Conservation (phyloP, 2,888 invertebrate genomes). For the Serrognathus titanus region DNA sequence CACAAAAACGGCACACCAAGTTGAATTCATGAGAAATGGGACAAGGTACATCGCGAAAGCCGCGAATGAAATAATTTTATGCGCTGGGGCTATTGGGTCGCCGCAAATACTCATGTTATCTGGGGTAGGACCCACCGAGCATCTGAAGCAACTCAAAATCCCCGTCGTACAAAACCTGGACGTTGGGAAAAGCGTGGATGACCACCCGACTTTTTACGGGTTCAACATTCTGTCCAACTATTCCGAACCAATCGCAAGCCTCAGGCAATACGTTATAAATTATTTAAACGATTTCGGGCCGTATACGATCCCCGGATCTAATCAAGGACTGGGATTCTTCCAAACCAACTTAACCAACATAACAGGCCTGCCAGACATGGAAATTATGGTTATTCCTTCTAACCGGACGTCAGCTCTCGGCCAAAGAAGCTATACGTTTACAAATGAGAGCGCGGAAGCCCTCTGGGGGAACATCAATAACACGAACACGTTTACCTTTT, state of each 20-base stretch:
- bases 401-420: slow-evolving; percentile 8
- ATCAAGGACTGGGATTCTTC: slow-evolving; percentile 25
- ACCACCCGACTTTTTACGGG: slow-evolving; percentile 69
- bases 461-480: slow-evolving; percentile 47
- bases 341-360: slow-evolving; percentile 24
- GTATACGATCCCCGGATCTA: slow-evolving; percentile 28
- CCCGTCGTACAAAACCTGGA: slow-evolving; percentile 61
- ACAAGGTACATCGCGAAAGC: slow-evolving; percentile 54
- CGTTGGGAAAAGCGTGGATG: slow-evolving; percentile 74
- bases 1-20: slow-evolving; percentile 59
- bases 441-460: slow-evolving; percentile 35
- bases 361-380: slow-evolving; percentile 31
- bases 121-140: slow-evolving; percentile 66
- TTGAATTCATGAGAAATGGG: slow-evolving; percentile 62
- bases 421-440: slow-evolving; percentile 27
- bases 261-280: slow-evolving; percentile 19
- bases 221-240: slow-evolving; percentile 64
- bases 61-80: slow-evolving; percentile 69
- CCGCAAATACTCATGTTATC: slow-evolving; percentile 82
- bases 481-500: slow-evolving; percentile 58
- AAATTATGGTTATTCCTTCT: slow-evolving; percentile 50
- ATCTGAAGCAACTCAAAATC: slow-evolving; percentile 58
- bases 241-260: slow-evolving; percentile 7
- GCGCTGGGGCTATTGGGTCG: slow-evolving; percentile 75
- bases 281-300: slow-evolving; percentile 26